These are phyloP conservation scores for Pontoporia blainvillei DNA, from an alignment of 2,113 vertebrate genomes.

Conservation along the genomic window DNA sequence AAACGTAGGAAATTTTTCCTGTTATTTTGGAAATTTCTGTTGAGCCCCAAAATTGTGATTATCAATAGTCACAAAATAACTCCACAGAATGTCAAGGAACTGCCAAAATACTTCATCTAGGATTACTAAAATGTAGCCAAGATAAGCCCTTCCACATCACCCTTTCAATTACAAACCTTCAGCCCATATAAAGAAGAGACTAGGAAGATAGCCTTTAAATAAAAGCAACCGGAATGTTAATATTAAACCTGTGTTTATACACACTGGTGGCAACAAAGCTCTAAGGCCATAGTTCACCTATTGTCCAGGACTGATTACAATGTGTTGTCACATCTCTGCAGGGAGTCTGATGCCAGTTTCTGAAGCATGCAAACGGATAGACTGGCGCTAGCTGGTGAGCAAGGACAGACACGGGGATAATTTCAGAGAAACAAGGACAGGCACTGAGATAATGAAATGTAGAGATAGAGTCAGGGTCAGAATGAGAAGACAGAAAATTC, in stretches of 20 bases:
- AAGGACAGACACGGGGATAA: background rate
- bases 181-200: background rate
- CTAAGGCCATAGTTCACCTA: background rate
- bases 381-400: background rate
- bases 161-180: background rate
- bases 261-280: background rate
- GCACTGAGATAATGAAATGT: background rate
- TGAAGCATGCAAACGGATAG: background rate
- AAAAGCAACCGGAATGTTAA: background rate
- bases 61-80: background rate
- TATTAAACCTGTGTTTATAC: background rate
- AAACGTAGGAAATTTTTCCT: background rate
- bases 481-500: background rate
- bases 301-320: background rate
- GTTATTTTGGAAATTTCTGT: constrained; percentile 5
- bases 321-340: background rate
- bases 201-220: background rate
- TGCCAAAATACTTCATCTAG: background rate
- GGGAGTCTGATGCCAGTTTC: background rate
- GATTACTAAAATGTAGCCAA: background rate
- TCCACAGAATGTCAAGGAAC: background rate
- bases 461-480: background rate
- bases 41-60: background rate
- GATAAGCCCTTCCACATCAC: background rate
- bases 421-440: background rate